phyloP scores from a whole-genome alignment of 2,888 invertebrate genomes.

The Hypena proboscidalis region DNA sequence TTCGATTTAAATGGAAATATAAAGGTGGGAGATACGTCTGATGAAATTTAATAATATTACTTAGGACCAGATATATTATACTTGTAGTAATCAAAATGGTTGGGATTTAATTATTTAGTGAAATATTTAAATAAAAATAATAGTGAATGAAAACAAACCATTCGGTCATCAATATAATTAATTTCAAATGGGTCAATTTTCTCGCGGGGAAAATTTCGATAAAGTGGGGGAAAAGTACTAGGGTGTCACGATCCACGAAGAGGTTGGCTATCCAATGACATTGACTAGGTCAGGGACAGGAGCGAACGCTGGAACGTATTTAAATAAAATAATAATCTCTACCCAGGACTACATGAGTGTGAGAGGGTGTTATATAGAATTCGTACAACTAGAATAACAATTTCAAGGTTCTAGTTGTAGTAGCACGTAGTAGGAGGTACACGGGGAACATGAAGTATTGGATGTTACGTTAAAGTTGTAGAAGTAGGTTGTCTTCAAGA shows the following conservation, averaged over 20 bases:
- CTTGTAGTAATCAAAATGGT: no score
- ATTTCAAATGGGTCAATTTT: constrained; percentile 5
- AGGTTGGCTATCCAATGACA: constrained; percentile 20
- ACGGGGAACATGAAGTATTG: constrained; percentile 44
- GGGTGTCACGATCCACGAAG: constrained; percentile 49
- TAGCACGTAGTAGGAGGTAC: constrained; percentile 61
- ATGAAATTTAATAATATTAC: no score
- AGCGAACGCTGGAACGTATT: constrained; percentile 46
- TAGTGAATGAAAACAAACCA: constrained; percentile 10
- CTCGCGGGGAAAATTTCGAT: constrained; percentile 69
- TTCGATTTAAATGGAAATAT: no score
- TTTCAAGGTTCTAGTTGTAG: constrained; percentile 55
- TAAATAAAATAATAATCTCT: constrained; percentile 74
- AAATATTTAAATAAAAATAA: no score
- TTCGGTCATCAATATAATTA: background rate
- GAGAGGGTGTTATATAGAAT: constrained; percentile 41
- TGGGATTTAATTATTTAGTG: no score
- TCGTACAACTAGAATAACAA: constrained; percentile 47
- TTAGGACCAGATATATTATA: no score
- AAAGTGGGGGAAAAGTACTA: constrained; percentile 75
- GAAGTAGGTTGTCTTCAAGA: constrained; percentile 6
- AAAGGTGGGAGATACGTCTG: no score
- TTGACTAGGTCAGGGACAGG: constrained; percentile 33
- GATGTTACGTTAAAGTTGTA: constrained; percentile 23
- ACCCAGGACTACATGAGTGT: constrained; percentile 54